Percentiles rank a stretch among this genome's conserved stretches.
Evolutionary conservation across 2,797 vertebrate species (phyloP).

Genomic region (Gambelia wislizenii): DNA sequence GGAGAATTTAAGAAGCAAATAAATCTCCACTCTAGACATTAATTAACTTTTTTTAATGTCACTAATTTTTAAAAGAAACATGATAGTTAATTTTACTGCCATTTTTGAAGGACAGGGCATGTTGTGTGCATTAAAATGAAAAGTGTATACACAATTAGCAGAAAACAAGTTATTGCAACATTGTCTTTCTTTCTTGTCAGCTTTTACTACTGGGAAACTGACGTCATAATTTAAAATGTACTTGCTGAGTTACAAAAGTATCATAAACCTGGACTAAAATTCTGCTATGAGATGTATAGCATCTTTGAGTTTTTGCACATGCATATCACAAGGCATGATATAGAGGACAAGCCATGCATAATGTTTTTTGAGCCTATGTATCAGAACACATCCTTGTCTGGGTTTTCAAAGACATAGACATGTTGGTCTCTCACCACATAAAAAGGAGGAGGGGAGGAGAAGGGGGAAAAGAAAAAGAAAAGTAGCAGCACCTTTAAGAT

Average conservation of each 20-base stretch:
- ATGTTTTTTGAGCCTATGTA: neutral
- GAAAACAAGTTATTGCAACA: neutral
- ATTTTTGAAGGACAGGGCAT: neutral
- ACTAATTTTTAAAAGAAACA: neutral
- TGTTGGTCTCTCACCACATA: too few relatives aligned
- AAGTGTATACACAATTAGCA: neutral
- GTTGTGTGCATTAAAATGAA: neutral
- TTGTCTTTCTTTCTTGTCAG: neutral
- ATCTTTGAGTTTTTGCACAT: neutral
- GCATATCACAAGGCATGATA: neutral
- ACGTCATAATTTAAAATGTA: neutral
- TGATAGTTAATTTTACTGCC: neutral
- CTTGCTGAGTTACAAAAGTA: neutral
- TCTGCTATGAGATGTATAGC: neutral
- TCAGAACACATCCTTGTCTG: neutral
- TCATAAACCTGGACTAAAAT: neutral
- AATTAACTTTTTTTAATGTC: neutral
- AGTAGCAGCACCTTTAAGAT: too few relatives aligned
- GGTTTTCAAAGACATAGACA: too few relatives aligned
- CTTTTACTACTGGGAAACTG: neutral
- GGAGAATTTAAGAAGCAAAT: neutral
- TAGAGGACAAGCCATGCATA: neutral
- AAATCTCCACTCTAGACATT: neutral
- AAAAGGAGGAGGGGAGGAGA: too few relatives aligned
- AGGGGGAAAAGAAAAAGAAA: too few relatives aligned